phyloP scores from a whole-genome alignment of 2,113 vertebrate genomes.

The Sylvicapra grimmia region DNA sequence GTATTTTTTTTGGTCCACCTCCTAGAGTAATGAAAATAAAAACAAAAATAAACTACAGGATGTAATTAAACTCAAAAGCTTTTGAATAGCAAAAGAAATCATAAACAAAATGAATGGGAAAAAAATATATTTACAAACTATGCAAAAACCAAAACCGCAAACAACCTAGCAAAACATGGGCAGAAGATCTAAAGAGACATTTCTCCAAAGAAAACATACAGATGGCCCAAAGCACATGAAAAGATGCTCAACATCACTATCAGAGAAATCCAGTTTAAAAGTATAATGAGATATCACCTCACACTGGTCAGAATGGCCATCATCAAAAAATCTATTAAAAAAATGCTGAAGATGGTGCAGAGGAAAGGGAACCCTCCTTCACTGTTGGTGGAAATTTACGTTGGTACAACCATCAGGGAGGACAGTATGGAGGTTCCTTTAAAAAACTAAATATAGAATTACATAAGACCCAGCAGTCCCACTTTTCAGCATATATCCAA shows the following conservation, averaged over 20 bases:
- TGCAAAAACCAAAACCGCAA: not conserved
- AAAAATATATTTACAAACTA: not conserved
- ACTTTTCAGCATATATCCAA: not conserved
- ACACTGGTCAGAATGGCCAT: not conserved
- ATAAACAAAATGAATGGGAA: not conserved
- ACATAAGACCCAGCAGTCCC: not conserved
- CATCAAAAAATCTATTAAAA: not conserved
- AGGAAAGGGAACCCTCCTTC: not conserved
- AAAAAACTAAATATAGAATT: not conserved
- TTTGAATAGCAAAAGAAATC: not conserved
- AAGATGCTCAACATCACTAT: not conserved
- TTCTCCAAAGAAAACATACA: not conserved
- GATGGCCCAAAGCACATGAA: not conserved
- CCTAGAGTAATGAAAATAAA: not conserved
- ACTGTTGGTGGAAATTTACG: not conserved
- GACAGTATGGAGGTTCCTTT: not conserved
- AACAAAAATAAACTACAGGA: not conserved
- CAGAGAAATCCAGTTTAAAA: not conserved
- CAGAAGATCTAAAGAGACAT: not conserved
- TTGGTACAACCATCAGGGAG: not conserved
- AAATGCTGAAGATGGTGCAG: not conserved
- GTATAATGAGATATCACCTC: not conserved
- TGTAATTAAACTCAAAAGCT: not conserved
- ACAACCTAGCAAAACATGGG: not conserved
- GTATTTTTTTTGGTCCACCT: not conserved